Percentiles rank a stretch among this genome's conserved stretches.
phyloP scores from a whole-genome alignment of 2,113 vertebrate species.

The Urocolius indicus region DNA sequence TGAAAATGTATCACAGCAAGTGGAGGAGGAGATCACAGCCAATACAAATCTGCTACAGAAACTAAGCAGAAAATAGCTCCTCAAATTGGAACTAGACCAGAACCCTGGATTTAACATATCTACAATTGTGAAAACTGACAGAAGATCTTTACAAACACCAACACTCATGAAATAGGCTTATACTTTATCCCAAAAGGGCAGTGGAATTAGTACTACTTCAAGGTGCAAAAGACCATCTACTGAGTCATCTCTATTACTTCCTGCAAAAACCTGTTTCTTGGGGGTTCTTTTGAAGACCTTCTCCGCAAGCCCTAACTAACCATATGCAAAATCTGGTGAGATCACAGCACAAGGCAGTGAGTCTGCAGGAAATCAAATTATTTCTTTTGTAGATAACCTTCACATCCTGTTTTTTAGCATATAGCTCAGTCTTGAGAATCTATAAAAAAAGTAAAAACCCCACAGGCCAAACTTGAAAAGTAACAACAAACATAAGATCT shows the following conservation, averaged over 20 bases:
- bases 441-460: constrained; percentile 17
- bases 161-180: background rate
- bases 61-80: constrained; percentile 53
- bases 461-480: background rate
- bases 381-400: background rate
- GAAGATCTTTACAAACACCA: constrained; percentile 49
- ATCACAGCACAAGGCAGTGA: background rate
- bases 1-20: constrained; percentile 56
- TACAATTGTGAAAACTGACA: constrained; percentile 41
- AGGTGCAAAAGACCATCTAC: background rate
- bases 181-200: background rate
- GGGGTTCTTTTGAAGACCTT: background rate
- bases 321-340: background rate
- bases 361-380: background rate
- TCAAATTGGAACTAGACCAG: constrained; percentile 46
- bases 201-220: background rate
- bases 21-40: constrained; percentile 46
- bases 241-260: background rate
- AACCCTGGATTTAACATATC: constrained; percentile 17
- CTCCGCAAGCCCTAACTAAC: background rate
- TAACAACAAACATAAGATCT: background rate
- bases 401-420: background rate
- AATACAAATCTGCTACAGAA: constrained; percentile 66
- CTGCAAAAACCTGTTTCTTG: background rate
- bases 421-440: background rate